phyloP scores from a whole-genome alignment of 2,113 vertebrate species.

The Camarhynchus parvulus region DNA sequence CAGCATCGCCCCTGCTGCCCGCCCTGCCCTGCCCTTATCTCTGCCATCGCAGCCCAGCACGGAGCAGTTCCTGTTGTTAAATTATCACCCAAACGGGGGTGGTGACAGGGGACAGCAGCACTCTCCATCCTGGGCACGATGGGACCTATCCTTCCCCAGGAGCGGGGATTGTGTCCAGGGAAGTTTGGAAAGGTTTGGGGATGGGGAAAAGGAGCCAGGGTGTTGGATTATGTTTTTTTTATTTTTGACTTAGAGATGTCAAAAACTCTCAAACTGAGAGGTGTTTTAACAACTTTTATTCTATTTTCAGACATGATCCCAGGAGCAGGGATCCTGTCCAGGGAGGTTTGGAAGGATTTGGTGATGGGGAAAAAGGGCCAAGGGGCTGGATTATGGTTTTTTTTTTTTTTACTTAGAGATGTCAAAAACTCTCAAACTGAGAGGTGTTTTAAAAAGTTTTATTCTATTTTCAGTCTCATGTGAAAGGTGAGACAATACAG shows the following conservation, averaged over 20 bases:
- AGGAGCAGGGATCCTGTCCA: fast-evolving
- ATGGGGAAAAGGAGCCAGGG: background rate
- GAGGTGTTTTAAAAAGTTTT: background rate
- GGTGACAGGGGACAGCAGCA: background rate
- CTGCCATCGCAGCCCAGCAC: background rate
- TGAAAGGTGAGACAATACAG: background rate
- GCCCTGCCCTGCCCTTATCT: background rate
- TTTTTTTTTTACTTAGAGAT: background rate
- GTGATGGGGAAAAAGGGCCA: background rate
- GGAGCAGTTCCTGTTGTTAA: background rate
- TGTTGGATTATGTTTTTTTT: background rate
- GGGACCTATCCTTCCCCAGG: fast-evolving
- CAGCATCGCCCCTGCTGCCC: background rate
- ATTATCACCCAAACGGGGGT: background rate
- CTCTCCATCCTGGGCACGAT: background rate
- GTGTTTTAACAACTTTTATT: background rate
- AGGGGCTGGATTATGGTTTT: background rate
- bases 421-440: background rate
- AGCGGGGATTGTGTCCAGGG: fast-evolving
- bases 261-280: background rate
- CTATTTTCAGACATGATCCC: background rate
- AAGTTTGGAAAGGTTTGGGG: background rate
- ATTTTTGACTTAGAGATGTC: background rate
- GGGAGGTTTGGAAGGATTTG: background rate
- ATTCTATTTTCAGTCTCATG: background rate